Base-by-base conservation (phyloP, 2,888 invertebrate species). In the Ophioninae sp. region DNA sequence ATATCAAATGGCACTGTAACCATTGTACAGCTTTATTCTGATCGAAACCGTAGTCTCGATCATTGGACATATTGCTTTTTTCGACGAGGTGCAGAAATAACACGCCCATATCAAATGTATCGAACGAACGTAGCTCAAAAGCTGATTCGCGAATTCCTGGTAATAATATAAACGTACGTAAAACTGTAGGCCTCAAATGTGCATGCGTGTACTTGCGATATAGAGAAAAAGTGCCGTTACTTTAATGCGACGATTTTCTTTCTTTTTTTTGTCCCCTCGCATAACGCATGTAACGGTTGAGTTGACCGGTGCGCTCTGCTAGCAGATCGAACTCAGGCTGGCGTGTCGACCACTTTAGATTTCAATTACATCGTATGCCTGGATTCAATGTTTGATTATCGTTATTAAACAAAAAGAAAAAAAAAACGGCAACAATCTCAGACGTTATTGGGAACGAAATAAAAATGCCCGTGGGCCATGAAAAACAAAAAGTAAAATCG, bases 231-330 rank as follows among this genome's bases (percentile, higher is more conserved):
- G 85, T 86, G 84, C 93, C 93, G 93, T 93, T 93, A 92, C 90
- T 88, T 91, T 92, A 92, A 92, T 92, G 89, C 85, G 87, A 87
- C 89, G 30, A 30, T 30, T 30, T 30, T 30, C 30, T 30, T 30
- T 30, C 89, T 90, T 85, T 90, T 85, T 91, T 90, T 90, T 86
- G 87, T 88, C 85, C 87, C 87, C 87, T 85, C 85, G 86, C 88
- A 87, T 87, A 86, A 88, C 87, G 87, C 87, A 87, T 85, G 90
- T 92, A 92, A 92, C 92, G 93, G 93, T 92, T 89, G 91, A 90
- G 88, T 90, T 89, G 88, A 81, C 86, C 69, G 77, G 79, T 76
- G 87, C 62, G 79, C 39, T 76, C 62, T 67, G 84, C 56, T 79
- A 75, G 61, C 81, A 73, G 76, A 87, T 87, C 88, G 87, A 88